phyloP scores from a whole-genome alignment of 2,797 vertebrate genomes.

The Phataginus tricuspis region DNA sequence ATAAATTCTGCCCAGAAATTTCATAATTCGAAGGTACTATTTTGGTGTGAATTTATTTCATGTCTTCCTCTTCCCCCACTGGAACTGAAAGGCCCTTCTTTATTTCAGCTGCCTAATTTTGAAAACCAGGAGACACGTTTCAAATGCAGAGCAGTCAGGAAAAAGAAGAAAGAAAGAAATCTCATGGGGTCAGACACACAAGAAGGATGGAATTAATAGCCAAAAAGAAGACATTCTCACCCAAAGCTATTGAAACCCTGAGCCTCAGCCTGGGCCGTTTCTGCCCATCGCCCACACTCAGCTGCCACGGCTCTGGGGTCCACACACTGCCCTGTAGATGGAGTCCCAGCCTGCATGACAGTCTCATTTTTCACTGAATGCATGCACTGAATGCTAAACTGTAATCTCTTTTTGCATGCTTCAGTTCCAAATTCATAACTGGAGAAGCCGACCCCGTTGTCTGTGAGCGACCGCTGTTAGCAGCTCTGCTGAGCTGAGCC shows the following conservation, averaged over 20 bases:
- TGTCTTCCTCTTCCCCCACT: not conserved
- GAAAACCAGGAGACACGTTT: conserved; percentile 29
- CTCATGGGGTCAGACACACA: conserved; percentile 25
- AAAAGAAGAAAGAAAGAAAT: not conserved
- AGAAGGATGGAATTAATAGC: conserved; percentile 34
- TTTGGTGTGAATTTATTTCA: not conserved
- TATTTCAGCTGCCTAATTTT: not conserved
- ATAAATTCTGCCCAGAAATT: not conserved
- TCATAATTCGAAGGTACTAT: not conserved
- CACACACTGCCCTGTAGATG: conserved; percentile 67
- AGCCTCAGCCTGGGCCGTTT: conserved; percentile 78
- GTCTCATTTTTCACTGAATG: conserved; percentile 81
- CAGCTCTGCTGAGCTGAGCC: not conserved
- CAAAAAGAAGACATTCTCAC: conserved; percentile 27
- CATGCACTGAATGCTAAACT: conserved; percentile 79
- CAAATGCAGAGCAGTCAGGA: not conserved
- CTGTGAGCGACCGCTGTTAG: conserved; percentile 57
- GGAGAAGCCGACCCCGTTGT: conserved; percentile 63
- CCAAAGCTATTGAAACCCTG: not conserved
- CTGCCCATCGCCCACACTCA: conserved; percentile 2
- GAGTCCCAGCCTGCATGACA: conserved; percentile 78
- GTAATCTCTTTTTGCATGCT: conserved; percentile 86
- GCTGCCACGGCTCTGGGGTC: conserved; percentile 47
- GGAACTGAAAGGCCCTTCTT: not conserved
- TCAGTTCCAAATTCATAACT: conserved; percentile 76